Conservation (phyloP, 2,797 vertebrate genomes). For the Sebastes jordani region DNA sequence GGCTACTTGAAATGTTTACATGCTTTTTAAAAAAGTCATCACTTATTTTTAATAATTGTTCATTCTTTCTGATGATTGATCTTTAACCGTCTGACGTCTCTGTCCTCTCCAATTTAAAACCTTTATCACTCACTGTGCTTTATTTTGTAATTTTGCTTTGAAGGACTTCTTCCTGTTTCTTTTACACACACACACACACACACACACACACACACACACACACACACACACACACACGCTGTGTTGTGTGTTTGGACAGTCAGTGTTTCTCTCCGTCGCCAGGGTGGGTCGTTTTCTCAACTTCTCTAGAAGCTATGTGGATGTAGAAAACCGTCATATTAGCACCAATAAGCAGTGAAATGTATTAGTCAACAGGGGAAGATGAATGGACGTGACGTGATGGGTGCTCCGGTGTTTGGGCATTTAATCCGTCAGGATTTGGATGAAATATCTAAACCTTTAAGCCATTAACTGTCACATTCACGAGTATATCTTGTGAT, state of each 20-base stretch:
- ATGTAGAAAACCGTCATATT: neutral
- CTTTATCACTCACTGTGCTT: neutral
- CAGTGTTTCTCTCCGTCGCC: neutral
- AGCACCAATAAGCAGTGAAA: neutral
- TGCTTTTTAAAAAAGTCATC: conserved; percentile 15
- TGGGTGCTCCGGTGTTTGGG: neutral
- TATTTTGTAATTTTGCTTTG: neutral
- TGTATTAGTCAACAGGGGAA: neutral
- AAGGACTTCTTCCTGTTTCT: neutral
- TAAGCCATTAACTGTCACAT: neutral
- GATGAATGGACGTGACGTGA: neutral
- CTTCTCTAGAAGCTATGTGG: neutral
- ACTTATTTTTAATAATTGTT: neutral
- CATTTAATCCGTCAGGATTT: neutral
- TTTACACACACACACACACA: neutral
- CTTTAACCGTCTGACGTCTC: neutral
- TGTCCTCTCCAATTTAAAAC: neutral
- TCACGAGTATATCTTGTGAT: neutral
- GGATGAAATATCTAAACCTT: neutral
- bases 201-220: too few relatives aligned
- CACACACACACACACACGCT: too few relatives aligned
- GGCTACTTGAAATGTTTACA: conserved; percentile 77
- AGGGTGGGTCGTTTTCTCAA: neutral
- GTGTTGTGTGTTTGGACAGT: neutral
- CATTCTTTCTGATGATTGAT: neutral